Evolutionary conservation across 2,888 invertebrate species (phyloP), one percentile per base, ranked within the genome.

Genomic region (Laspeyria flexula): DNA sequence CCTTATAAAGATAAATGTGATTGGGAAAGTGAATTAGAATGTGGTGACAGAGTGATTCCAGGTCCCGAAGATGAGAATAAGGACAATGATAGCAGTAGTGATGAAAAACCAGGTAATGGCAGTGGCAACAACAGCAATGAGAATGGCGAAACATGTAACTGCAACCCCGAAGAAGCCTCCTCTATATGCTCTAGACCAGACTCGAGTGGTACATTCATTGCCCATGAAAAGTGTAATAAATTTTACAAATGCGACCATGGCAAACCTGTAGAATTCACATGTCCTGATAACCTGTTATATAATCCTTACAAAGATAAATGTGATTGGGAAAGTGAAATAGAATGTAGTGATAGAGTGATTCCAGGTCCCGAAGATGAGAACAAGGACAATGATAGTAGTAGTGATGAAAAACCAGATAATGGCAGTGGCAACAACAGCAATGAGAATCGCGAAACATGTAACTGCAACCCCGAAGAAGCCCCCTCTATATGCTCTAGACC

Each of bases 141-240:
- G 4, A 47, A 41, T n/a, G 33, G 10, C 1, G 59, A 45, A 0
- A 49, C 53, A 10, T 58, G 63, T 13, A 67, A 67, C 40, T 68
- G 63, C 1, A 56, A 65, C 10, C 79, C 79, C 0, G 58, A 46
- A 1, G 65, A 74, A 45, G 79, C 79, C 4, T 61, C 70, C 0
- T 34, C 61, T 4, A 76, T 79, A 15, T 80, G 80, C 16, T 67
- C 62, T 0, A 55, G 48, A 18, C 57, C 61, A 0, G 53, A 43
- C 18, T 72, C 76, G 0, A 48, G 54, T 1, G 63, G 65, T 9
- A 21, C 64, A 0, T 38, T 76, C 5, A 43, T 76, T 0, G 74
- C 77, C 9, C 72, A 77, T 31, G 71, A 76, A 46, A 65, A 73
- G 21, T 78, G 78, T 38, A 73, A 75, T 40, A 53, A 74, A 30